Percentiles rank a stretch among this genome's conserved stretches.
Evolutionary conservation across 1,140 invertebrate species (phyloP).

Genomic region (Bombus waltoni): DNA sequence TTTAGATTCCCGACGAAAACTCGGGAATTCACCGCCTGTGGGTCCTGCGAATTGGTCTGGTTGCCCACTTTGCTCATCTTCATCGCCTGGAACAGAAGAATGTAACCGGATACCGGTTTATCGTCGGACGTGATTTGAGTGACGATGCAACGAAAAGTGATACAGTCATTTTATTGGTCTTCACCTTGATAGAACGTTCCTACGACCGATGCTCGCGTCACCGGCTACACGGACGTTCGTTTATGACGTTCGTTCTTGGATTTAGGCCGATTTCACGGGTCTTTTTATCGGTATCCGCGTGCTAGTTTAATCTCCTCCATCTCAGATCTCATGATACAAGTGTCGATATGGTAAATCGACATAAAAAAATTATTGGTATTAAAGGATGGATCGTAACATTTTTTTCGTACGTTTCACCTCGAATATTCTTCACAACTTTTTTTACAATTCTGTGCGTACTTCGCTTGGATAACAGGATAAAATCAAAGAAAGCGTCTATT

Average conservation of each 20-base stretch:
- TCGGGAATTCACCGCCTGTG: conserved; percentile 92
- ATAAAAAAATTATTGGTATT: neutral
- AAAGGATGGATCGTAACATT: neutral
- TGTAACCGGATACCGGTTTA: conserved; percentile 43
- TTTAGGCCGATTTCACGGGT: neutral
- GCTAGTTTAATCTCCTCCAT: neutral
- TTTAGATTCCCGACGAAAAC: conserved; percentile 96
- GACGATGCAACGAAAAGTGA: conserved; percentile 37
- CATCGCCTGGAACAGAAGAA: conserved; percentile 82
- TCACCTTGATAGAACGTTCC: neutral
- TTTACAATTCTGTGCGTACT: too few relatives aligned
- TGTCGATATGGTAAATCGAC: neutral
- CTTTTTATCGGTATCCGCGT: neutral
- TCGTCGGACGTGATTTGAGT: conserved; percentile 40
- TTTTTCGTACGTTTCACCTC: too few relatives aligned
- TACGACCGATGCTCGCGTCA: neutral
- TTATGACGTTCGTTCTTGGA: conserved; percentile 29
- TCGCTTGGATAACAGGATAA: too few relatives aligned
- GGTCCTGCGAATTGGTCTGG: conserved; percentile 94
- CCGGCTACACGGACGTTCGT: neutral
- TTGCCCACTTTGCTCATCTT: conserved; percentile 94
- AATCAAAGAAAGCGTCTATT: neutral
- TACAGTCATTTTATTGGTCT: conserved; percentile 21
- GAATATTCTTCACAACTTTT: too few relatives aligned
- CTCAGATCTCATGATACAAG: neutral